Evolutionary conservation across 2,888 invertebrate genomes (phyloP), one percentile per base, ranked within the genome.

Genomic region (Germaria angustata): DNA sequence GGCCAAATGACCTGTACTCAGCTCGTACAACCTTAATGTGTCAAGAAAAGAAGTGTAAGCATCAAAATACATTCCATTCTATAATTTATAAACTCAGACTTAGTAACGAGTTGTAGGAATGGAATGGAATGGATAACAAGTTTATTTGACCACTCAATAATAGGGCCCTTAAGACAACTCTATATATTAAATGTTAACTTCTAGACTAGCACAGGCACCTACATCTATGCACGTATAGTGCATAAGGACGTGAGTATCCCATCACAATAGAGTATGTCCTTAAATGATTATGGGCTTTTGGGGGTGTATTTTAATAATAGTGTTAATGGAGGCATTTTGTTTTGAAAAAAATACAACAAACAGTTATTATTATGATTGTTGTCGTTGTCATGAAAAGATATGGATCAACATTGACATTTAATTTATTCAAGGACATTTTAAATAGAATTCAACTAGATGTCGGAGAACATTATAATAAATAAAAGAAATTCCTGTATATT

Each of bases 351-450:
- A 71, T 41, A 22, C 13, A n/a, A 65, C 17, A 36, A 72, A 61
- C 41, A 17, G 34, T 71, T 66, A 44, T 76, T 66, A 59, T 66
- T 68, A 44, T 51, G 22, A 13, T 68, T 59, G 17, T 59, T n/a
- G 39, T 49, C 36, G 20, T 28, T 24, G 57, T 28, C 68, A 65
- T 82, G 20, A 61, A 46, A 2, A 59, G 73, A 78, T 61, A 61
- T 36, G n/a, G 49, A 82, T 82, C 75, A 82, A 39, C 44, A 57
- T 73, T 84, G 80, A 81, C 82, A 84, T 71, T 80, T 84, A 81
- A 78, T 78, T 76, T 65, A 78, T 84, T 78, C 75, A 84, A 84
- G 80, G 84, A 77, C 84, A 77, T 77, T 11, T 36, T 55, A 6
- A 46, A 13, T 61, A 41, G 20, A 36, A 22, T 73, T 61, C 59